A percentile compares a stretch with the other conserved stretches of the same genome.
Evolutionary conservation across 92 coral and sea anemone genomes (phyloP).

Genomic region (Meandrina meandrites): DNA sequence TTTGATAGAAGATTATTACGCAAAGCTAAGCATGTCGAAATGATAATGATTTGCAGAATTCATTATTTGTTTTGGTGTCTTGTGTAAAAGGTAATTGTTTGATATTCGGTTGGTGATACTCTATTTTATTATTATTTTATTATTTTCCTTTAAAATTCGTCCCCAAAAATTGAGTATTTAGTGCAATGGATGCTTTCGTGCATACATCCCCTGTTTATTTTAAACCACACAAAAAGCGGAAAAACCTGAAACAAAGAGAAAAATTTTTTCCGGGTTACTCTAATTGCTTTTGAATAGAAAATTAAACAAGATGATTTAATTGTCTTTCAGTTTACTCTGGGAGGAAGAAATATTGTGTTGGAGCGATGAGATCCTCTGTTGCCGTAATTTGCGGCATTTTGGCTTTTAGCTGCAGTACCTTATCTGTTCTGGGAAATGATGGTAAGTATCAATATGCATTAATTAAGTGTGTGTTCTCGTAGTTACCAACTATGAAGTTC

Average conservation of each 20-base stretch:
- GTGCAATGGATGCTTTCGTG: too few species aligned
- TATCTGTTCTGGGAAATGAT: background rate
- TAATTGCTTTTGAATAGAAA: background rate
- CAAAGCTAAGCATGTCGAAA: too few species aligned
- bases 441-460: background rate
- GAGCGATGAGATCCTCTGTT: conserved; percentile 10
- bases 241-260: conserved; percentile 11
- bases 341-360: background rate
- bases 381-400: conserved; percentile 10
- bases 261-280: conserved; percentile 27
- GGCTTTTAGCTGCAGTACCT: background rate
- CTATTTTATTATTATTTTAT: too few species aligned
- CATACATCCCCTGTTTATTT: background rate
- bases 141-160: too few species aligned
- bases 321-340: background rate
- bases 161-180: too few species aligned
- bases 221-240: conserved; percentile 6
- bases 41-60: too few species aligned
- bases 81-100: too few species aligned
- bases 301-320: background rate
- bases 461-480: background rate
- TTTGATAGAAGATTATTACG: too few species aligned
- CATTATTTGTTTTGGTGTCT: too few species aligned
- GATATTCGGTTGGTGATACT: too few species aligned
- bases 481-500: too few species aligned